Evolutionary conservation across 2,888 invertebrate genomes (phyloP).

Genomic region (Mimumesa dahlbomi): DNA sequence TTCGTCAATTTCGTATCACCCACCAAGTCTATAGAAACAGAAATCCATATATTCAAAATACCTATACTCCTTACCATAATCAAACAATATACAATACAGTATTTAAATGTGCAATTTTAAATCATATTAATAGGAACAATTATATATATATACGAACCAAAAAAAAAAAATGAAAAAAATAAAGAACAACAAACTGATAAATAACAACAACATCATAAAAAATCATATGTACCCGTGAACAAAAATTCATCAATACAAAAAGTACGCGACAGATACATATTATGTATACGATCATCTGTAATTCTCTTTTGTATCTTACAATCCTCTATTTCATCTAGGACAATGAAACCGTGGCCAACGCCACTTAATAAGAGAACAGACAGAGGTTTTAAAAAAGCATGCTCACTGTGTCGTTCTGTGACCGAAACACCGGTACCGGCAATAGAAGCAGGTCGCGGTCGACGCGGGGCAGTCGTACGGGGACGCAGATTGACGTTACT

Average conservation of each 20-base stretch:
- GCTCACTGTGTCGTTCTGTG: conserved; percentile 81
- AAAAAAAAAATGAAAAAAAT: conserved; percentile 10
- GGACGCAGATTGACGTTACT: conserved; percentile 82
- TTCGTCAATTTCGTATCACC: conserved; percentile 80
- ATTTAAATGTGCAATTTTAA: conserved; percentile 75
- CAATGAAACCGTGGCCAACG: no score
- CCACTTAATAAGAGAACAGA: conserved; percentile 34
- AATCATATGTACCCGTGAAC: no score
- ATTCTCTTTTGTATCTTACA: no score
- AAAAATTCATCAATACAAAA: no score
- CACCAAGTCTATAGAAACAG: conserved; percentile 67
- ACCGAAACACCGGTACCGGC: conserved; percentile 90
- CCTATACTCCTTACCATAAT: background rate
- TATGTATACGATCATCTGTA: no score
- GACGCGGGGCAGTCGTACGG: conserved; percentile 84
- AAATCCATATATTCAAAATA: background rate
- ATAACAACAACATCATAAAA: background rate
- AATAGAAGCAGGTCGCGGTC: conserved; percentile 90
- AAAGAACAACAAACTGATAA: background rate
- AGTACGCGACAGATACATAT: no score
- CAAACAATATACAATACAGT: conserved; percentile 37
- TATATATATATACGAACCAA: background rate
- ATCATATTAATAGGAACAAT: conserved; percentile 3
- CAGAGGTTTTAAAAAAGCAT: conserved; percentile 68
- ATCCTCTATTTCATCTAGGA: no score